A percentile compares a stretch with the other conserved stretches of the same genome.
phyloP scores from a whole-genome alignment of 1,140 invertebrate species.

The Drosophila nasuta region DNA sequence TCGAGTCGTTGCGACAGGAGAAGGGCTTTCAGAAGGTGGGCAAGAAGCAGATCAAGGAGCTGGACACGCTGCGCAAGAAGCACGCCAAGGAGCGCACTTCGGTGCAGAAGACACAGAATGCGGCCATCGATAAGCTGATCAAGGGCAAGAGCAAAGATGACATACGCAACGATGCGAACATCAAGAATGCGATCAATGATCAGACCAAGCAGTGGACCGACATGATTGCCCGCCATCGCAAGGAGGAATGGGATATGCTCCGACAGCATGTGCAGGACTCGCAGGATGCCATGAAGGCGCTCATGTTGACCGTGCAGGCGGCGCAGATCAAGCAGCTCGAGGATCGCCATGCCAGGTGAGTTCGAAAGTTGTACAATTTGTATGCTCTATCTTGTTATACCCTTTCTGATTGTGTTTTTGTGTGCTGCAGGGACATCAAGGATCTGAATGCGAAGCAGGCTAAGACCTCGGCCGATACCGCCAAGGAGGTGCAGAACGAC shows the following conservation, averaged over 20 bases:
- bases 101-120: constrained; percentile 97
- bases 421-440: constrained; percentile 92
- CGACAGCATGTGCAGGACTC: constrained; percentile 94
- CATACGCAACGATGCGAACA: constrained; percentile 90
- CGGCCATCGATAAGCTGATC: constrained; percentile 97
- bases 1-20: constrained; percentile 95
- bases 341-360: constrained; percentile 93
- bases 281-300: constrained; percentile 92
- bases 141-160: constrained; percentile 96
- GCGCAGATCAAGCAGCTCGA: constrained; percentile 96
- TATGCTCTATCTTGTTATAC: background rate
- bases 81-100: constrained; percentile 96
- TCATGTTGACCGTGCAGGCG: constrained; percentile 94
- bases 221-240: constrained; percentile 94
- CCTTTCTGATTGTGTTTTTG: no score
- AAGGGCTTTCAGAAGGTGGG: constrained; percentile 97
- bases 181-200: constrained; percentile 93
- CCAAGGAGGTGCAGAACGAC: constrained; percentile 97
- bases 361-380: no score
- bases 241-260: constrained; percentile 95
- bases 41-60: constrained; percentile 98
- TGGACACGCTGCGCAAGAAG: constrained; percentile 95
- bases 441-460: constrained; percentile 98
- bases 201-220: constrained; percentile 98
- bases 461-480: constrained; percentile 98